Evolutionary conservation across 2,888 invertebrate species (phyloP), one percentile per base, ranked within the genome.

Genomic region (Nebria salina): DNA sequence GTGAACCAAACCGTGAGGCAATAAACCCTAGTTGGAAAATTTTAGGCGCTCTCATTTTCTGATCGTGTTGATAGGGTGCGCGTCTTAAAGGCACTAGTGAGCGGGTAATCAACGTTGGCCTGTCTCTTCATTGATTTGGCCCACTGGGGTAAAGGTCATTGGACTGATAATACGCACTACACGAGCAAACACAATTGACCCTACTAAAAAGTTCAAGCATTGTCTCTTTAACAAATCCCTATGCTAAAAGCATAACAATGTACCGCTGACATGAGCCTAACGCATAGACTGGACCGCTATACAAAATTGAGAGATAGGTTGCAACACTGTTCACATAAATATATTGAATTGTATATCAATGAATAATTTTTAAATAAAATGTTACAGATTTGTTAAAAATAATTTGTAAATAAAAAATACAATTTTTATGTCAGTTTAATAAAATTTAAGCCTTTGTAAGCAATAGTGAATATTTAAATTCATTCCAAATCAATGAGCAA

Each of bases 171-270:
- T 77, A 70, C 70, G 72, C 70, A 54, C 77, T 77, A 20, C 64
- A 72, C 72, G 70, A 72, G 34, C 70, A 77, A 77, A 77, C 64
- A 72, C 77, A 77, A 77, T 77, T 77, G 72, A 77, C 77, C 72
- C 77, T 77, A 77, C 77, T 77, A 77, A 77, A 77, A 77, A 77
- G 77, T 72, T 77, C 77, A 77, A 72, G 72, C 77, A 77, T 77
- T 77, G 77, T 77, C 72, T 77, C 70, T 26, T 77, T n/a, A 41
- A 72, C 72, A 72, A 72, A 70, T 77, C 77, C 15, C 34, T 25
- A n/a, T 75, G 54, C 13, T 73, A 73, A 42, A 73, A 43, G 20
- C 54, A 41, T 72, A 11, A 34, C 64, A 72, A 70, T 54, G 34
- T 72, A 70, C 11, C 2, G 25, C 25, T 70, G 34, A 25, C 34